Evolutionary conservation across 2,113 vertebrate species (phyloP).

Genomic region (Bothrops jararaca): DNA sequence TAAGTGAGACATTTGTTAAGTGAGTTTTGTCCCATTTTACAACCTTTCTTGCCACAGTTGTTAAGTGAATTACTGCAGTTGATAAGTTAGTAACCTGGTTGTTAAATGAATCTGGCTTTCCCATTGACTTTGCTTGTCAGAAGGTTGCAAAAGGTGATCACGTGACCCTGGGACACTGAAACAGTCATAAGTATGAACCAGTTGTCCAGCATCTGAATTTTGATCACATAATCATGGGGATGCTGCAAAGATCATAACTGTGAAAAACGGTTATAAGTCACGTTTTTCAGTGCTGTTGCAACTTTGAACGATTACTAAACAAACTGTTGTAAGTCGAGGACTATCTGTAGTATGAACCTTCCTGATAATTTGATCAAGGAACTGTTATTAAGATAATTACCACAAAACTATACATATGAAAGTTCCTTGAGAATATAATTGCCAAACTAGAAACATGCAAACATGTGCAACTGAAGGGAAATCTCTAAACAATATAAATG

Average conservation of each 20-base stretch:
- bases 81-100: background rate
- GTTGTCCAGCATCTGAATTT: background rate
- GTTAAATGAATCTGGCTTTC: background rate
- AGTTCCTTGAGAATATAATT: background rate
- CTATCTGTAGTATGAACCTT: background rate
- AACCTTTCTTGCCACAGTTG: background rate
- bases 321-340: background rate
- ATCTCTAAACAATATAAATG: background rate
- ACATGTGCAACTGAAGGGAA: background rate
- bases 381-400: background rate
- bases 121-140: background rate
- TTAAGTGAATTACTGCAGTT: background rate
- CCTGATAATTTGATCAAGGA: background rate
- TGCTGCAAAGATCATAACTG: background rate
- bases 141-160: background rate
- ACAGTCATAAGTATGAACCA: background rate
- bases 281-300: background rate
- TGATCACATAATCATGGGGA: background rate
- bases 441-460: background rate
- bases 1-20: background rate
- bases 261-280: background rate
- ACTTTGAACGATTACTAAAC: background rate
- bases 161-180: background rate
- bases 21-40: background rate
- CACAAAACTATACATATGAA: background rate